Evolutionary conservation across 2,797 vertebrate genomes (phyloP).

Genomic region (Lophotriccus pileatus): DNA sequence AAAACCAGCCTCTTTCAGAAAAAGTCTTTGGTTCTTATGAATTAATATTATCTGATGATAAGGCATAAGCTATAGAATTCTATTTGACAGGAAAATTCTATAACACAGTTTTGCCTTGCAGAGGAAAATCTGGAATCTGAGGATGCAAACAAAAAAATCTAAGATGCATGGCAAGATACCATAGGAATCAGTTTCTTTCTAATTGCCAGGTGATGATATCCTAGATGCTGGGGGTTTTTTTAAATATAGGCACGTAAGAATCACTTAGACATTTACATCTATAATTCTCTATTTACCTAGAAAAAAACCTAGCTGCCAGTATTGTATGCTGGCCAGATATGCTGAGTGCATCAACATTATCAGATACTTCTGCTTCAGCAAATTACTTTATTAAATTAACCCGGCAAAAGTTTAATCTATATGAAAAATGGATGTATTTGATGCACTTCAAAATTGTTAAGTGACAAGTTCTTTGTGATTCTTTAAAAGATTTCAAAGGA

Average conservation of each 20-base stretch:
- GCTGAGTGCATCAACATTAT: background rate
- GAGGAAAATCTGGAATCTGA: background rate
- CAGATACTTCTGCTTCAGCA: background rate
- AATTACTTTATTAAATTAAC: conserved; percentile 40
- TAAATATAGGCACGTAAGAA: background rate
- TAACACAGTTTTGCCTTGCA: background rate
- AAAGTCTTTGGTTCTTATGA: background rate
- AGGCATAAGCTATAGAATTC: background rate
- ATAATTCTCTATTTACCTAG: background rate
- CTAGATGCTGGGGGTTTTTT: background rate
- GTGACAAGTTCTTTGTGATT: background rate
- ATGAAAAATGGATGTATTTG: conserved; percentile 14
- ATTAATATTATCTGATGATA: background rate
- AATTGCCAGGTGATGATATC: background rate
- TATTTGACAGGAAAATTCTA: background rate
- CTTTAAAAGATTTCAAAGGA: background rate
- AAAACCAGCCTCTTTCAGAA: background rate
- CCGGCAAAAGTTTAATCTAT: background rate
- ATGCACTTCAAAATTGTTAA: conserved; percentile 2
- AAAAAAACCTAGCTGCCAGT: background rate
- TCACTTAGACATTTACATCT: background rate
- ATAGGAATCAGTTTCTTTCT: background rate
- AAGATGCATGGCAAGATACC: background rate
- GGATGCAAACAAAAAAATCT: background rate
- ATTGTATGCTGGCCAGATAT: background rate